Base-by-base conservation (phyloP, 2,888 invertebrate genomes). In the Brachyptera putata region DNA sequence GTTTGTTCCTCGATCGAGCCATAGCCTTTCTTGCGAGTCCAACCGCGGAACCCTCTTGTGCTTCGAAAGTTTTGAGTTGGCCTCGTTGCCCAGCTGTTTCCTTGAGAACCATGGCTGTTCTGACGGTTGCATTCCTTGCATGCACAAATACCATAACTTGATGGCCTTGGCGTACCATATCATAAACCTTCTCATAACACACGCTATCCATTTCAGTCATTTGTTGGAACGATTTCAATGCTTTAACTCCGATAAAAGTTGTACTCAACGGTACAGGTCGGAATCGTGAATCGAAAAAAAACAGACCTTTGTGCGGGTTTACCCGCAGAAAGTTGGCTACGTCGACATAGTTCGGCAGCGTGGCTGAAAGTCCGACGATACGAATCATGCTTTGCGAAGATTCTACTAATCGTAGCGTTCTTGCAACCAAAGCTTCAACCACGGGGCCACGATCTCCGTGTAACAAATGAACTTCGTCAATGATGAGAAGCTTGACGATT, bases 111-210 rank as follows among this genome's bases (percentile, higher is more conserved):
- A 86, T 86, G 0, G 97, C 98, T 0, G 94, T 92, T 58, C 89
- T 82, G 30, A 91, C 87, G 0, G 99, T 99, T 9, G 95, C 94
- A 79, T 97, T 98, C 24, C 99, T 83, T 0, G 98, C 95, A 75
- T 99, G 98, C 0, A 99, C 98, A 75, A 99, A 99, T 1, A 99
- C 94, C 94, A 99, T 95, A 0, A 93, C 84, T 79, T 99, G 99
- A 73, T 98, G 92, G 0, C 93, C 95, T 67, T 89, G 84, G 67
- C 82, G 85, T 1, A 94, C 89, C 85, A 91, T 89, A 16, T 91
- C 86, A 0, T 85, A 69, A 0, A 92, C 91, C 78, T 97, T 95
- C 43, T 95, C 90, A 75, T 95, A 99, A 73, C 96, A 96, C 62
- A 93, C 84, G 61, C 84, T 82, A 75, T 98, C 95, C 90, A 96